A percentile compares a stretch with the other conserved stretches of the same genome.
Evolutionary conservation across 2,113 vertebrate genomes (phyloP).

Genomic region (Chlorocebus sabaeus): DNA sequence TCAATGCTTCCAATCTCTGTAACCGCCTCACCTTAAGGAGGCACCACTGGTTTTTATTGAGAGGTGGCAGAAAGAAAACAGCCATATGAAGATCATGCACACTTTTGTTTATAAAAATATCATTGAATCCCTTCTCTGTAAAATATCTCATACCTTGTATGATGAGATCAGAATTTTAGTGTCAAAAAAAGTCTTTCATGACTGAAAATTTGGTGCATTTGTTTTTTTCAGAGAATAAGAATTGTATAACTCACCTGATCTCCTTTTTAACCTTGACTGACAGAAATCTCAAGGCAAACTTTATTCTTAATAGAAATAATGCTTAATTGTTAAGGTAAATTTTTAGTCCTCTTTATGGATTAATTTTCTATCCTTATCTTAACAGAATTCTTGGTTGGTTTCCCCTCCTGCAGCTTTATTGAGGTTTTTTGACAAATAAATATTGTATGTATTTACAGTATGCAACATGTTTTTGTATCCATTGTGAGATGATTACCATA

Average conservation of each 20-base stretch:
- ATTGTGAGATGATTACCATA: neutral
- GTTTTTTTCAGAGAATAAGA: neutral
- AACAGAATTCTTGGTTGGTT: neutral
- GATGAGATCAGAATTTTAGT: neutral
- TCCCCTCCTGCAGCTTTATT: neutral
- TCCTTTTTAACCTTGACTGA: neutral
- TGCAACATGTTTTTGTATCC: neutral
- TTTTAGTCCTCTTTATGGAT: neutral
- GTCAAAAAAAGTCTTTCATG: neutral
- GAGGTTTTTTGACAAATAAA: neutral
- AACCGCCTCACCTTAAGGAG: neutral
- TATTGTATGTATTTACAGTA: neutral
- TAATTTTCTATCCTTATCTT: neutral
- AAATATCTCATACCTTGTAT: neutral
- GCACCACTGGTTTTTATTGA: neutral
- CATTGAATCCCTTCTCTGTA: neutral
- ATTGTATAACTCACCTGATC: neutral
- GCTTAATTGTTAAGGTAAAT: neutral
- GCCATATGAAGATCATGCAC: neutral
- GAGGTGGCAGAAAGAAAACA: neutral
- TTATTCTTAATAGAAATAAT: neutral
- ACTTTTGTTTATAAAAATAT: neutral
- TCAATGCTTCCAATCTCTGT: neutral
- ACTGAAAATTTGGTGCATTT: neutral
- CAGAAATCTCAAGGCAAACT: neutral